phyloP scores from a whole-genome alignment of 2,888 invertebrate genomes.

The Dromius quadrimaculatus region DNA sequence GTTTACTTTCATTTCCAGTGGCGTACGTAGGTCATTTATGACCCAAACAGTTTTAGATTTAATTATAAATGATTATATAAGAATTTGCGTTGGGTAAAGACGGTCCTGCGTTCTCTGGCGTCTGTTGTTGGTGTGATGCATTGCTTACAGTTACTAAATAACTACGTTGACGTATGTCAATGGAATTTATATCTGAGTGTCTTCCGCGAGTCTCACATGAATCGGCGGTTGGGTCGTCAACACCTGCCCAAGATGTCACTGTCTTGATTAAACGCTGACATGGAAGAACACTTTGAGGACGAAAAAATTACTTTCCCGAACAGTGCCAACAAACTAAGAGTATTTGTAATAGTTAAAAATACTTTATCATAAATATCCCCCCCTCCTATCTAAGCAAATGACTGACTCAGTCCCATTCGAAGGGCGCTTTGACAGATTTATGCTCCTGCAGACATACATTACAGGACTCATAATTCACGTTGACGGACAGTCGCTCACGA shows the following conservation, averaged over 20 bases:
- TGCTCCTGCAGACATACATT: slow-evolving; percentile 54
- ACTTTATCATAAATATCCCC: too few species aligned
- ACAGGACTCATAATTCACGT: slow-evolving; percentile 49
- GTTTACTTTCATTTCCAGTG: too few species aligned
- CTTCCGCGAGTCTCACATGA: slow-evolving; percentile 7
- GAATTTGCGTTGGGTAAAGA: too few species aligned
- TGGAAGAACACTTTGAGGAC: not conserved
- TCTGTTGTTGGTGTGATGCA: slow-evolving; percentile 37
- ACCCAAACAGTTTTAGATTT: too few species aligned
- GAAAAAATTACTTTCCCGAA: not conserved
- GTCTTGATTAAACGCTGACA: not conserved
- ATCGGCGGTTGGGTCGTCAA: too few species aligned
- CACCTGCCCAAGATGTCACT: slow-evolving; percentile 2
- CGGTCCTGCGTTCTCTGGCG: slow-evolving; percentile 51
- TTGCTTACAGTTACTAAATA: slow-evolving; percentile 50
- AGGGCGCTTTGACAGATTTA: slow-evolving; percentile 58
- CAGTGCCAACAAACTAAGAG: not conserved
- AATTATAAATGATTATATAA: too few species aligned
- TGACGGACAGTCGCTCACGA: slow-evolving; percentile 62
- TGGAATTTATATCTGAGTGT: slow-evolving; percentile 45
- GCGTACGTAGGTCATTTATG: too few species aligned
- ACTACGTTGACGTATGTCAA: slow-evolving; percentile 49
- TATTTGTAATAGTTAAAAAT: too few species aligned
- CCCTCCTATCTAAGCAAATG: not conserved
- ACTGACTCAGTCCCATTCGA: slow-evolving; percentile 26